Percentiles rank a stretch among this genome's conserved stretches.
These are phyloP conservation scores for Heteromurus nitidus DNA, from an alignment of 2,888 invertebrate genomes.

Conservation along the genomic window DNA sequence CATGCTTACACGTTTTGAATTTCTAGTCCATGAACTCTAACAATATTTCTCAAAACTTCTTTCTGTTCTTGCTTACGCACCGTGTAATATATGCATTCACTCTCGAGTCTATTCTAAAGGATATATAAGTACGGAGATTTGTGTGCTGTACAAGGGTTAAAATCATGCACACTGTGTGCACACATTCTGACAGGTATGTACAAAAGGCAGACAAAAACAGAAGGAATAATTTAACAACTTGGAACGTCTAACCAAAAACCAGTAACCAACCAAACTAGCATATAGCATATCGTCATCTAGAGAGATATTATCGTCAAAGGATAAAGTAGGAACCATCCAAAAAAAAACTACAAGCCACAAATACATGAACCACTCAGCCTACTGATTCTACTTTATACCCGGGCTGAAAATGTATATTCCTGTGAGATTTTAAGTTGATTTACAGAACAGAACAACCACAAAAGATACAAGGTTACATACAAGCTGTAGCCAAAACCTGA, in stretches of 20 bases:
- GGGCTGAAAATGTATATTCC: not conserved
- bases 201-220: constrained; percentile 1
- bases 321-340: constrained; percentile 25
- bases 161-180: too few relatives aligned
- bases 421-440: not conserved
- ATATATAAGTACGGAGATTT: not conserved
- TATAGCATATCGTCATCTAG: not conserved
- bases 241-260: constrained; percentile 34
- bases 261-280: constrained; percentile 40
- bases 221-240: constrained; percentile 29
- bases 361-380: constrained; percentile 31
- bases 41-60: constrained; percentile 18
- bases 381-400: constrained; percentile 9
- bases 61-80: constrained; percentile 47
- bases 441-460: not conserved
- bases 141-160: not conserved
- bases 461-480: constrained; percentile 24
- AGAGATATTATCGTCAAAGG: constrained; percentile 32
- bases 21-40: constrained; percentile 49
- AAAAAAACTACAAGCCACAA: constrained; percentile 48
- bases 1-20: constrained; percentile 11
- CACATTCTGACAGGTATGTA: constrained; percentile 4
- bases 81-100: constrained; percentile 36
- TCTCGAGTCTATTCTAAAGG: too few relatives aligned
- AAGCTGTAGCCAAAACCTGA: constrained; percentile 23